phyloP scores from a whole-genome alignment of 2,113 vertebrate genomes.

The Rhinopomastus cyanomelas region DNA sequence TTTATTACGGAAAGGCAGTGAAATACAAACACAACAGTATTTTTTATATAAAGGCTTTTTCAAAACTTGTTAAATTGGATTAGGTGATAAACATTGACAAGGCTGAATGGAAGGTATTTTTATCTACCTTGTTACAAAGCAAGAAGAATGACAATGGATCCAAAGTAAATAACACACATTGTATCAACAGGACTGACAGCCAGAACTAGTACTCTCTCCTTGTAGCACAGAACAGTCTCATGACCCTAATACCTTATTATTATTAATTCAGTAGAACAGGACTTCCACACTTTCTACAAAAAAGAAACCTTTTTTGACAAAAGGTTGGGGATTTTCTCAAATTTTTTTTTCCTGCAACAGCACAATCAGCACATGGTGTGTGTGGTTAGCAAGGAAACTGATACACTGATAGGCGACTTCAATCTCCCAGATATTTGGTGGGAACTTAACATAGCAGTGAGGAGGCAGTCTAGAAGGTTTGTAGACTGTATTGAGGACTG shows the following conservation, averaged over 20 bases:
- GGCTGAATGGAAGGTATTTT: not conserved
- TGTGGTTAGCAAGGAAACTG: not conserved
- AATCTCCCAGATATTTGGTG: too few relatives aligned
- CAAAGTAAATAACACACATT: fast-evolving
- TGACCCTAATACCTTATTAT: not conserved
- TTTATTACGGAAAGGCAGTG: not conserved
- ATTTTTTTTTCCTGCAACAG: not conserved
- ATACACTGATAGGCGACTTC: not conserved
- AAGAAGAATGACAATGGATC: not conserved
- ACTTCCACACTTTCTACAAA: not conserved
- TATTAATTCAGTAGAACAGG: not conserved
- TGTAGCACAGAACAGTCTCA: not conserved
- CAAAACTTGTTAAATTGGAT: not conserved
- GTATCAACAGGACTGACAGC: not conserved
- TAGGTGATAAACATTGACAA: not conserved
- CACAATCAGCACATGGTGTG: not conserved
- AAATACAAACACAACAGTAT: not conserved
- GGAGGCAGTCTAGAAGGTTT: too few relatives aligned
- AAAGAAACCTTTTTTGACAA: not conserved
- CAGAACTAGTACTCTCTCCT: not conserved
- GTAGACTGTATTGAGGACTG: too few relatives aligned
- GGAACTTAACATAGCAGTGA: too few relatives aligned
- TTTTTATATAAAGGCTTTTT: not conserved
- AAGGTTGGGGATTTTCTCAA: not conserved
- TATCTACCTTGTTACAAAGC: not conserved